Conservation (phyloP, 2,797 vertebrate species). For the Sebastes steindachneri region DNA sequence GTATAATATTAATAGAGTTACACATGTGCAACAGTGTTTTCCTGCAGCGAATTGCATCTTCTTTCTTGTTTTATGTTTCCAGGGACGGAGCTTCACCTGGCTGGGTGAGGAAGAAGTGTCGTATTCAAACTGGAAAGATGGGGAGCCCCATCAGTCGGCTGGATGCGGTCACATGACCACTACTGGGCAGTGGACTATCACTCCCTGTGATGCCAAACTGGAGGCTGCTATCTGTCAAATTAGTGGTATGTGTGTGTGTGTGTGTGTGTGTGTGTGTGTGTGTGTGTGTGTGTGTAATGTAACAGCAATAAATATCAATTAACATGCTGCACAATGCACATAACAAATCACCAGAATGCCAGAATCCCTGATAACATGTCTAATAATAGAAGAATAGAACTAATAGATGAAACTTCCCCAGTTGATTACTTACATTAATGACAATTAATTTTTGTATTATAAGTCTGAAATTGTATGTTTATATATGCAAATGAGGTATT, state of each 20-base stretch:
- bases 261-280: background rate
- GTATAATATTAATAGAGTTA: background rate
- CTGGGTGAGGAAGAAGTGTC: slow-evolving; percentile 85
- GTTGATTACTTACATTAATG: no score
- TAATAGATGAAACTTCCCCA: no score
- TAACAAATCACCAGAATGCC: background rate
- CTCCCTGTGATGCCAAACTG: slow-evolving; percentile 87
- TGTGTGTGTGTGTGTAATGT: background rate
- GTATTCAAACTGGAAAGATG: slow-evolving; percentile 91
- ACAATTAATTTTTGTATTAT: no score
- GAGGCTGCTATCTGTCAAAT: slow-evolving; percentile 91
- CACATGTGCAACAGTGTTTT: background rate
- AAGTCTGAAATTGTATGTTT: no score
- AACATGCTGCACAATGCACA: background rate
- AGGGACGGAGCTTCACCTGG: slow-evolving; percentile 91
- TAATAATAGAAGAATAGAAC: no score
- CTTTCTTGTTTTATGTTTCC: background rate
- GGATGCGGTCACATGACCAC: slow-evolving; percentile 92
- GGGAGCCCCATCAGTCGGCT: slow-evolving; percentile 85
- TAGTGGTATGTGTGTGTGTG: slow-evolving; percentile 76
- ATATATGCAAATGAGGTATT: no score
- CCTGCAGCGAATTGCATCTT: background rate
- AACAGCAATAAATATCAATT: background rate
- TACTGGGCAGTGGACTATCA: slow-evolving; percentile 88
- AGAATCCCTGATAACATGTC: background rate